phyloP scores from a whole-genome alignment of 2,888 invertebrate genomes.

The Chrysina gloriosa region DNA sequence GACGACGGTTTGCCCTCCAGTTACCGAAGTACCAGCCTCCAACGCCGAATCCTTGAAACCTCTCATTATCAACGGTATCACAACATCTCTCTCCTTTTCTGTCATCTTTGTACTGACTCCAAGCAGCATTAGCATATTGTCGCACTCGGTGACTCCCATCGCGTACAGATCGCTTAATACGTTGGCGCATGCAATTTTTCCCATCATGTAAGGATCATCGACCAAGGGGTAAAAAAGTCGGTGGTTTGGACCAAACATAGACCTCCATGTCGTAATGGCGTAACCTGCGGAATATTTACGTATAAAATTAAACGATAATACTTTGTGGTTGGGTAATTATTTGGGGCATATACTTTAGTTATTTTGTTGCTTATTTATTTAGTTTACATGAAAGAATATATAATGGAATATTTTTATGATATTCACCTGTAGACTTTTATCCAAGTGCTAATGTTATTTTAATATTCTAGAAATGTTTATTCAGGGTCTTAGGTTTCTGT shows the following conservation, averaged over 20 bases:
- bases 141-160: conserved; percentile 94
- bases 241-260: conserved; percentile 92
- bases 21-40: conserved; percentile 87
- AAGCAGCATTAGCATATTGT: conserved; percentile 93
- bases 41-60: conserved; percentile 91
- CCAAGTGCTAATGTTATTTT: too few species aligned
- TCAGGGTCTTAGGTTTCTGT: too few species aligned
- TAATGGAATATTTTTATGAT: too few species aligned
- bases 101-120: conserved; percentile 92
- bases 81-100: conserved; percentile 89
- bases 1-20: conserved; percentile 89
- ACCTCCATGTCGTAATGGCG: conserved; percentile 86
- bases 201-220: conserved; percentile 94
- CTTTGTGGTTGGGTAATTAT: too few species aligned
- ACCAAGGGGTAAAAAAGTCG: conserved; percentile 92
- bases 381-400: neutral
- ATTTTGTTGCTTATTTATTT: neutral
- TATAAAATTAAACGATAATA: too few species aligned
- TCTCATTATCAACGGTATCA: conserved; percentile 89
- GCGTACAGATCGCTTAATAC: conserved; percentile 94
- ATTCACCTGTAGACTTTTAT: too few species aligned
- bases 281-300: conserved; percentile 62
- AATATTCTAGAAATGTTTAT: too few species aligned
- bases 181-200: conserved; percentile 93
- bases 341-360: too few species aligned